Conservation (phyloP, 2,113 vertebrate species). For the Ochotona curzoniae region DNA sequence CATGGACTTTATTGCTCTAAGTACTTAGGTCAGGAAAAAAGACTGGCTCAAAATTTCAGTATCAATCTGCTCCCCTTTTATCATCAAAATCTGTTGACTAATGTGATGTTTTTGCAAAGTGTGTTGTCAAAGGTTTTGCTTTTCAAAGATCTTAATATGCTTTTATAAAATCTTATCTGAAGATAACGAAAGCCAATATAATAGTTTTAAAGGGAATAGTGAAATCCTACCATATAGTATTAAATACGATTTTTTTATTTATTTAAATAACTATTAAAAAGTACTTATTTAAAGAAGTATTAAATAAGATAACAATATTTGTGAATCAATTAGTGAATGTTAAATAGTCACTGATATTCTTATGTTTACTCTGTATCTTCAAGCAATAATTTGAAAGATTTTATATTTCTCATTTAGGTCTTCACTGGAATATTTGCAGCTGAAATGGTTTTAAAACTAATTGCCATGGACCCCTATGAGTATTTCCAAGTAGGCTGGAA, state of each 20-base stretch:
- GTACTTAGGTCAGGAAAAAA: background rate
- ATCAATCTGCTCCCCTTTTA: conserved; percentile 25
- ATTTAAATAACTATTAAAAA: no score
- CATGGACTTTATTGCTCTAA: conserved; percentile 32
- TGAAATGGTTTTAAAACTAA: conserved; percentile 98
- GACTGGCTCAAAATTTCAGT: background rate
- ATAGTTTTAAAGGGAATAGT: background rate
- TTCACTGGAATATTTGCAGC: conserved; percentile 97
- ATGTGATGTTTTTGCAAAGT: background rate
- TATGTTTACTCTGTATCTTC: background rate
- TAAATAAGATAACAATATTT: background rate
- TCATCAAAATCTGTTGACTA: background rate
- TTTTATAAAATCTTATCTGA: background rate
- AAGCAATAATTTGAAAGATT: conserved; percentile 44
- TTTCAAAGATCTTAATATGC: conserved; percentile 3
- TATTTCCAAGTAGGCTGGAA: conserved; percentile 99
- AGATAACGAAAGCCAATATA: background rate
- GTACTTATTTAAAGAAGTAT: no score
- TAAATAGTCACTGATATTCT: background rate
- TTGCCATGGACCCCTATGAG: conserved; percentile 95
- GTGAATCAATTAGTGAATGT: background rate
- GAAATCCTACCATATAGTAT: background rate
- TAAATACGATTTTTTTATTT: background rate
- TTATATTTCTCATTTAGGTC: conserved; percentile 87
- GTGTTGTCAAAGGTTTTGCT: background rate